Base-by-base conservation (phyloP, 2,113 vertebrate genomes). In the Clupea harengus region DNA sequence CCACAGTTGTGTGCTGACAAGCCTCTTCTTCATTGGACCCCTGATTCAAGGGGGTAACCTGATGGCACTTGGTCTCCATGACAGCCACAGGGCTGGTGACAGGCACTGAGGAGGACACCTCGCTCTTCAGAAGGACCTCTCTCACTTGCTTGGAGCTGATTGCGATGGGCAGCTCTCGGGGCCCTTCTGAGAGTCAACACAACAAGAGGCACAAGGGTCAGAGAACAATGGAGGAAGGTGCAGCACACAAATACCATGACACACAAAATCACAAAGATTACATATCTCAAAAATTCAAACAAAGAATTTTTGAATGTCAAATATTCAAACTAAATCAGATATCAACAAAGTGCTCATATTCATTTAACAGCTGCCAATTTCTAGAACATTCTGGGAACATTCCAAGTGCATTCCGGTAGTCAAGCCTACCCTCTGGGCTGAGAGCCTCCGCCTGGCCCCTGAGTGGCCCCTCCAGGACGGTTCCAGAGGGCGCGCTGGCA, bases 131-230 rank as follows among this genome's bases (percentile, higher is more conserved):
- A 17, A 96, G 90, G 86, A 95, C 90, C 18, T 96, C 94, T 11
- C 95, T 93, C 64, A 96, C 94, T 88, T 96, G 94, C 91, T 93
- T 95, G 85, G 95, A 95, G 90, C 91, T 94, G 89, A 96, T 90
- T 0, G 95, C 94, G 20, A 95, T 92, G 0, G 95, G 95, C 75
- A 95, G 84, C 84, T 95, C 94, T 39, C 91, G 89, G 0, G 93
- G 89, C 52, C 82, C 81, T 67, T 95, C 94, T 95, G 89, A 22
- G 81, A 87, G 52, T 83, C 6, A 80, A 57, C 86, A 54, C 72
- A 17, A 81, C 57, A 20, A 83, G 32, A 45, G 15, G 32, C 15
- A 64, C 25, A 82, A n/a, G 22, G 72, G 28, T 78, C 72, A 78
- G 72, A 18, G 13, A 17, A 39, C 25, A 78, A 39, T 15, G 13